Evolutionary conservation across 2,888 invertebrate species (phyloP).

Genomic region (Microctonus aethiopoides): DNA sequence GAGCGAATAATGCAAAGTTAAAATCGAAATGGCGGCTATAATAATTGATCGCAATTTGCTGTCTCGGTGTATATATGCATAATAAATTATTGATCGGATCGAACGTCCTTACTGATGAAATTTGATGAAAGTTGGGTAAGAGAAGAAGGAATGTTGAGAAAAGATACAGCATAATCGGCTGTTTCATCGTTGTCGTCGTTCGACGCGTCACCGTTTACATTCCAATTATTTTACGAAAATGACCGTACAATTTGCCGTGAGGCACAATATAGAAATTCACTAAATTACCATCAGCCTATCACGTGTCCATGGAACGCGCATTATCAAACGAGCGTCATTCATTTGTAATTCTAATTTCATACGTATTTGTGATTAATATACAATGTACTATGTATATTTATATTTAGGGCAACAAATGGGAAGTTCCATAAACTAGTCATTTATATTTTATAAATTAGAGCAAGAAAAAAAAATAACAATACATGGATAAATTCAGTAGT

Average conservation of each 20-base stretch:
- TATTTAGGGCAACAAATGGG: no score
- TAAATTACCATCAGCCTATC: conserved; percentile 13
- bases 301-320: conserved; percentile 10
- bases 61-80: conserved; percentile 51
- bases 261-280: conserved; percentile 1
- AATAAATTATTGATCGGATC: conserved; percentile 50
- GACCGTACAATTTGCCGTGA: conserved; percentile 48
- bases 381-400: no score
- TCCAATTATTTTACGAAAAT: conserved; percentile 53
- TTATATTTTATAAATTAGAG: no score
- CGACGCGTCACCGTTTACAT: conserved; percentile 55
- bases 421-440: no score
- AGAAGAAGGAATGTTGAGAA: background rate
- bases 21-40: conserved; percentile 40
- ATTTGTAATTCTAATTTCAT: conserved; percentile 6
- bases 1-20: conserved; percentile 31
- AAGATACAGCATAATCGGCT: conserved; percentile 15
- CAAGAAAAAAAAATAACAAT: no score
- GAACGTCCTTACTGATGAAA: conserved; percentile 59
- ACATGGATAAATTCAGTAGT: no score
- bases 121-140: conserved; percentile 36
- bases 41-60: conserved; percentile 58
- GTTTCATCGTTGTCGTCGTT: conserved; percentile 42
- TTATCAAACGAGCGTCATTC: conserved; percentile 13
- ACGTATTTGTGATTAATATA: no score